phyloP scores from a whole-genome alignment of 1,140 invertebrate genomes.

The Doryteuthis pealeii region DNA sequence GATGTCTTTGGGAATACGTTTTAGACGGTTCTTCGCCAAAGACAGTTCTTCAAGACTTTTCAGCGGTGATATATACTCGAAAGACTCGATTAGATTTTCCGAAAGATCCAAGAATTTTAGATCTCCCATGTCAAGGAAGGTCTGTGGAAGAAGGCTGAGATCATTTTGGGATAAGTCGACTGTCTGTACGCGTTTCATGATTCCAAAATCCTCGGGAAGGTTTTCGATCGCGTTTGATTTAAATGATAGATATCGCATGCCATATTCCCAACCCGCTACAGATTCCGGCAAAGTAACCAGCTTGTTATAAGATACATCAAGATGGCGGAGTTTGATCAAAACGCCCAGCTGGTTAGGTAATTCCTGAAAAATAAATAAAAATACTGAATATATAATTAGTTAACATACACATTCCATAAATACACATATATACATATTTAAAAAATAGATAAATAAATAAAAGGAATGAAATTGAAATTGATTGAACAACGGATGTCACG shows the following conservation, averaged over 20 bases:
- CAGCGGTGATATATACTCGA: slow-evolving; percentile 33
- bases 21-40: slow-evolving; percentile 43
- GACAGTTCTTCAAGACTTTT: slow-evolving; percentile 34
- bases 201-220: neutral
- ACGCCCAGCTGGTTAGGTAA: neutral
- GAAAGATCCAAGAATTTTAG: neutral
- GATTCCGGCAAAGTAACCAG: neutral
- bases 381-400: no score
- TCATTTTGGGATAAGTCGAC: neutral
- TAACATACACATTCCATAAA: no score
- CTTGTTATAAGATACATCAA: slow-evolving; percentile 1
- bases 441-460: no score
- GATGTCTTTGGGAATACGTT: slow-evolving; percentile 43
- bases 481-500: no score
- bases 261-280: slow-evolving; percentile 4
- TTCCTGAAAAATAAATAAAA: no score
- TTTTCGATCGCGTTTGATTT: neutral
- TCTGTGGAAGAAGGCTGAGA: neutral
- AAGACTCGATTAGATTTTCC: neutral
- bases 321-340: neutral
- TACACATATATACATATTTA: no score
- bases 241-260: neutral
- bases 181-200: neutral
- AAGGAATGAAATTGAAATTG: no score
- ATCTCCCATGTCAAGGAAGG: neutral